These are phyloP conservation scores for Bradypus variegatus DNA, from an alignment of 2,797 vertebrate genomes.

Conservation along the genomic window DNA sequence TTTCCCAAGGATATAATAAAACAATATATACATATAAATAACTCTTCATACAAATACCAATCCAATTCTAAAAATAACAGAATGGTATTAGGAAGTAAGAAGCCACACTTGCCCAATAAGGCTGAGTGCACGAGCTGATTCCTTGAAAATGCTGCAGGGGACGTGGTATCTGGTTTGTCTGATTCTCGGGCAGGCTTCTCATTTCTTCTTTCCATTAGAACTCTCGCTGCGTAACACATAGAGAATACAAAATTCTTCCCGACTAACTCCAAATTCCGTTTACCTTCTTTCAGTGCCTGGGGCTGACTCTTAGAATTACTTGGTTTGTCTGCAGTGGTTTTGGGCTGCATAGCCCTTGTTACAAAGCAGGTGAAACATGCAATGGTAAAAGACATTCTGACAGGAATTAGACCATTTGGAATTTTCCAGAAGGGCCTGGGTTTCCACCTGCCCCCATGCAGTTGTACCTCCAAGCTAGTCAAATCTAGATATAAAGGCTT, in stretches of 20 bases:
- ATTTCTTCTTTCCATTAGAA: background rate
- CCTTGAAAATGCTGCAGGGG: conserved; percentile 26
- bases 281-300: background rate
- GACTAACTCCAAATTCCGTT: background rate
- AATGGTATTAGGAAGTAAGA: conserved; percentile 29
- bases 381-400: background rate
- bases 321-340: background rate
- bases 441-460: background rate
- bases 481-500: background rate
- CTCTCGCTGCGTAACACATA: background rate
- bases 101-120: conserved; percentile 15
- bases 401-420: background rate
- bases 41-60: conserved; percentile 40
- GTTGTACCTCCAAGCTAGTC: background rate
- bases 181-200: conserved; percentile 25
- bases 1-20: conserved; percentile 64
- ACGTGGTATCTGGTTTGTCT: conserved; percentile 45
- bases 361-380: background rate
- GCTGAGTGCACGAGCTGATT: background rate
- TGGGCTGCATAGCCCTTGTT: background rate
- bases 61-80: conserved; percentile 61
- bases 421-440: conserved; percentile 24
- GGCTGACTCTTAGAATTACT: background rate
- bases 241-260: background rate
- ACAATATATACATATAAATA: background rate